Evolutionary conservation across 2,888 invertebrate genomes (phyloP).

Genomic region (Mamestra brassicae): DNA sequence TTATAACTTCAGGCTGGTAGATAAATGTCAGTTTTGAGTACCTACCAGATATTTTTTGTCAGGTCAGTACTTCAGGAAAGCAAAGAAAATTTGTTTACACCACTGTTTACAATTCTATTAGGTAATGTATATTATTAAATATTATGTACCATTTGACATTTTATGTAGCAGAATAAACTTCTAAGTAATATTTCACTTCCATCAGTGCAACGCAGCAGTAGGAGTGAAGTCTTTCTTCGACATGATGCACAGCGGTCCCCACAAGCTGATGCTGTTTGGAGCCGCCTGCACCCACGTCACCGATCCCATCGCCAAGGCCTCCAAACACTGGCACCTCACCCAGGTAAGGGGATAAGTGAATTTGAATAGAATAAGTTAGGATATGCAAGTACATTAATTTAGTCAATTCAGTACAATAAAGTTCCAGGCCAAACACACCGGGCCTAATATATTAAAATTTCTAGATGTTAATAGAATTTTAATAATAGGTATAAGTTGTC

Average conservation of each 20-base stretch:
- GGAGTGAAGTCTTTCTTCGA: conserved; percentile 99
- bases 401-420: background rate
- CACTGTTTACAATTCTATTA: no score
- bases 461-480: conserved; percentile 27
- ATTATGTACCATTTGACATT: background rate
- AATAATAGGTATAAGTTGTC: background rate
- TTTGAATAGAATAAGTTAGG: conserved; percentile 36
- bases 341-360: conserved; percentile 91
- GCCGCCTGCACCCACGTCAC: conserved; percentile 99
- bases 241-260: conserved; percentile 98
- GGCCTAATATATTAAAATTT: conserved; percentile 17
- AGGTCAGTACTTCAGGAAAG: no score
- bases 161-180: background rate
- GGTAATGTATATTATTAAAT: no score
- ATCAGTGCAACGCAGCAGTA: conserved; percentile 97
- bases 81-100: no score
- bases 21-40: no score
- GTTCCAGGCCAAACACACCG: conserved; percentile 2
- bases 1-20: no score
- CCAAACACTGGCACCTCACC: conserved; percentile 98
- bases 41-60: no score
- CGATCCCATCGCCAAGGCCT: conserved; percentile 98
- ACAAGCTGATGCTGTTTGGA: conserved; percentile 98
- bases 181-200: background rate
- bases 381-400: background rate